Percentiles rank a stretch among this genome's conserved stretches.
Conservation (phyloP, 2,888 invertebrate genomes). For the Apeira syringaria region DNA sequence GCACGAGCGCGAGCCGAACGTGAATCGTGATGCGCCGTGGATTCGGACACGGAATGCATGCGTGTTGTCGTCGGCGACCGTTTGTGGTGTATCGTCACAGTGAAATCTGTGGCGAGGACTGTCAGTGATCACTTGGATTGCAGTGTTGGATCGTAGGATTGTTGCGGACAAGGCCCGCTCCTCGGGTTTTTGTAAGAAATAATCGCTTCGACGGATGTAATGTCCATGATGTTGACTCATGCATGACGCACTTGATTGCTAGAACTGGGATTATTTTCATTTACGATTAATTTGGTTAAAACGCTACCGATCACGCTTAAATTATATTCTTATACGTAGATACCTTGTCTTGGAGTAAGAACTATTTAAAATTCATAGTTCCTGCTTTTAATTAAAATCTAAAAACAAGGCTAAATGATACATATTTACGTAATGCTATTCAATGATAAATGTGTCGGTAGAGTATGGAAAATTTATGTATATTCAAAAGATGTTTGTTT, state of each 20-base stretch:
- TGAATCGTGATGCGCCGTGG: constrained; percentile 67
- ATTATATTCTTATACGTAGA: constrained; percentile 5
- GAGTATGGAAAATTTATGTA: too few relatives aligned
- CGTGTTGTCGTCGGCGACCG: constrained; percentile 55
- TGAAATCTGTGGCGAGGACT: constrained; percentile 66
- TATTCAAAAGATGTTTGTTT: too few relatives aligned
- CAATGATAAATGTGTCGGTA: too few relatives aligned
- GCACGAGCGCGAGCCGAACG: constrained; percentile 52
- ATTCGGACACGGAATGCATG: constrained; percentile 68
- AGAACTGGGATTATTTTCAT: constrained; percentile 68
- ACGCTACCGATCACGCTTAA: constrained; percentile 12
- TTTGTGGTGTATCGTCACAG: constrained; percentile 58
- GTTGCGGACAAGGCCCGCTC: constrained; percentile 53
- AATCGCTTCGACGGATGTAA: constrained; percentile 68
- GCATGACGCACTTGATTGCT: constrained; percentile 80
- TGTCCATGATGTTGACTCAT: constrained; percentile 80
- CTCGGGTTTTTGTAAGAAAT: constrained; percentile 69
- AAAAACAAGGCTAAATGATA: constrained; percentile 9
- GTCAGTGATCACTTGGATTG: constrained; percentile 77
- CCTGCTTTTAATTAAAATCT: constrained; percentile 1
- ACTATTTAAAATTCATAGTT: constrained; percentile 4
- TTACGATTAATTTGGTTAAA: constrained; percentile 34
- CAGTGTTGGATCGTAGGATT: constrained; percentile 79
- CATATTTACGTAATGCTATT: too few relatives aligned
- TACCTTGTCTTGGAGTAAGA: constrained; percentile 2